Conservation (phyloP, 2,797 vertebrate species). For the Chrysolophus pictus region DNA sequence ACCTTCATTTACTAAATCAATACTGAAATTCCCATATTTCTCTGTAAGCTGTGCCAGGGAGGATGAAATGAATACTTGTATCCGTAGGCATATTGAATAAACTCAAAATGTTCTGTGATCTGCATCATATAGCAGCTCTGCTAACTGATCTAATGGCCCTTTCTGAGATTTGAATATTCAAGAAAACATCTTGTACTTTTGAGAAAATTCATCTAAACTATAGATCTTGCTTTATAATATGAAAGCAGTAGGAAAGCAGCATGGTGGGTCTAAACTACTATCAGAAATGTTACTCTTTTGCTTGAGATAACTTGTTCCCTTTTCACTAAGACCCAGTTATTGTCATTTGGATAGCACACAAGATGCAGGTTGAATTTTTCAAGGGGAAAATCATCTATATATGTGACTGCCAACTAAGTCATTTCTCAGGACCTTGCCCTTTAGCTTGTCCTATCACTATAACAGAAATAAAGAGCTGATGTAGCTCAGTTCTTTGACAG, state of each 20-base stretch:
- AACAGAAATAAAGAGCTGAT: conserved; percentile 40
- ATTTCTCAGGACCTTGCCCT: conserved; percentile 13
- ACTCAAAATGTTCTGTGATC: not conserved
- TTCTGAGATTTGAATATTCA: not conserved
- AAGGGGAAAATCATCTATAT: not conserved
- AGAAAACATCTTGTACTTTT: not conserved
- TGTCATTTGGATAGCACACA: not conserved
- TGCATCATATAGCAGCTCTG: not conserved
- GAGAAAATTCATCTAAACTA: not conserved
- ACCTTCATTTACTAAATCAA: not conserved
- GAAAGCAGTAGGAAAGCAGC: not conserved
- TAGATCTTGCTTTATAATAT: not conserved
- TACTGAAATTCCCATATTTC: not conserved
- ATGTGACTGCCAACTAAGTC: not conserved
- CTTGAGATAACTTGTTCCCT: not conserved
- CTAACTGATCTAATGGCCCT: not conserved
- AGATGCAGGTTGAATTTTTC: not conserved
- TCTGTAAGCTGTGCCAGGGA: not conserved
- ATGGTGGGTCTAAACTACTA: not conserved
- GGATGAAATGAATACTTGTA: not conserved
- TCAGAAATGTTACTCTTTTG: not conserved
- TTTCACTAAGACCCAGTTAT: not conserved
- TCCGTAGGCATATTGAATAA: not conserved
- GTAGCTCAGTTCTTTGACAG: conserved; percentile 22
- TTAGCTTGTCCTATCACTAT: not conserved